Conservation (phyloP, 2,888 invertebrate species). For the Scaptomyza flava region DNA sequence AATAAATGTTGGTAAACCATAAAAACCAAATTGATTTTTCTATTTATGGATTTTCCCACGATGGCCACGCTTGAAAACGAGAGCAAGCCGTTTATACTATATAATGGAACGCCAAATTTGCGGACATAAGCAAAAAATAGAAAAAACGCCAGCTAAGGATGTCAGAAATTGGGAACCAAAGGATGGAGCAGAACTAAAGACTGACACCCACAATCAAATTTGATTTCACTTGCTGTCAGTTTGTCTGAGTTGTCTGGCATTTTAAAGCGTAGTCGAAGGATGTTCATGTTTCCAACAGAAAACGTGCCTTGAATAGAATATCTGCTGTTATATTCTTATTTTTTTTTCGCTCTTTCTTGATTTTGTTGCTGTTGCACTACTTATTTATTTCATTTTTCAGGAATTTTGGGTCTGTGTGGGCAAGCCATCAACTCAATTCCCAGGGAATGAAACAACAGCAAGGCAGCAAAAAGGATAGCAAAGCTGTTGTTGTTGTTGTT, state of each 20-base stretch:
- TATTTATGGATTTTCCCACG: constrained; percentile 30
- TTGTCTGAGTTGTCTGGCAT: constrained; percentile 30
- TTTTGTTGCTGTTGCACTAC: constrained; percentile 4
- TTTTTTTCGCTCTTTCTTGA: neutral
- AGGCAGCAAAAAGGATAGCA: constrained; percentile 49
- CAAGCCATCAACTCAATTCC: constrained; percentile 59
- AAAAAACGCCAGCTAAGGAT: constrained; percentile 6
- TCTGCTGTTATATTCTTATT: constrained; percentile 16
- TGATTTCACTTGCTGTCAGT: constrained; percentile 55
- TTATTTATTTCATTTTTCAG: constrained; percentile 23
- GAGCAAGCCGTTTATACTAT: constrained; percentile 27
- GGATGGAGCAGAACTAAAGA: constrained; percentile 12
- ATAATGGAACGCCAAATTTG: constrained; percentile 52
- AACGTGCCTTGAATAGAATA: constrained; percentile 64
- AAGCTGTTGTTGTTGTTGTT: constrained; percentile 9
- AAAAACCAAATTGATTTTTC: constrained; percentile 27
- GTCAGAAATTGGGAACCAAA: constrained; percentile 2
- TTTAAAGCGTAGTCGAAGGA: constrained; percentile 55
- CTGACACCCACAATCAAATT: constrained; percentile 56
- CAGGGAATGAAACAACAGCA: constrained; percentile 46
- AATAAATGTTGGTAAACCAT: constrained; percentile 21
- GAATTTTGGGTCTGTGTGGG: constrained; percentile 33
- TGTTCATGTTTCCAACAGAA: constrained; percentile 40
- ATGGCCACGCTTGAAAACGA: constrained; percentile 2
- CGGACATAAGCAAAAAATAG: constrained; percentile 30